Base-by-base conservation (phyloP, 2,797 vertebrate species). In the Hypotaenidia okinawae region DNA sequence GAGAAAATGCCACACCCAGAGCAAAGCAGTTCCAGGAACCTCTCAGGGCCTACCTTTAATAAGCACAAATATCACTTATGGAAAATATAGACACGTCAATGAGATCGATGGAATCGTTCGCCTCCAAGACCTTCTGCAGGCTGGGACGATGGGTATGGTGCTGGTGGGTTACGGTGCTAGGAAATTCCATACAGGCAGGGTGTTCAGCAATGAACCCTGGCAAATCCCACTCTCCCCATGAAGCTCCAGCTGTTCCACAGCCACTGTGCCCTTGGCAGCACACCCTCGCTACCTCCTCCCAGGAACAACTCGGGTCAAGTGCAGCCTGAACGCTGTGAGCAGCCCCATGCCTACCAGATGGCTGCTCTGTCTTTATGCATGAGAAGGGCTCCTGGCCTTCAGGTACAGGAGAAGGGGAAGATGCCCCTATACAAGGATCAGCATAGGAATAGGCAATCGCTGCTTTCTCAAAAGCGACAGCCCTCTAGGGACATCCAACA, bases 181-280 rank as follows among this genome's bases (percentile, higher is more conserved):
- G 32, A 79, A 39, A 70, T 39, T 32, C 39, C 24, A 2, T 5
- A 3, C 2, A 16, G 22, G 5, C 25, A 81, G 43, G 22, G 41
- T 21, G 43, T 47, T 47, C 47, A 22, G 47, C 69, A n/a, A 13
- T 0, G 12, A 35, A 27, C 24, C n/a, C 2, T 47, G 2, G 4
- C 32, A 58, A 76, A 70, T 9, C 37, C 27, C 22, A 24, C 10
- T 16, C 11, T 83, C 25, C 28, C 8, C 37, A 25, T 8, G 19
- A 79, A 83, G 37, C 58, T 35, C 58, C 2, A 0, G 24, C 0
- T 33, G 55, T 49, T 15, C 30, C 45, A 6, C 0, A 5, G 43
- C 35, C 37, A 19, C 33, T 7, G 13, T 5, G 11, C 25, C 54
- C 62, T 32, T 35, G 41, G 33, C 32, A 70, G 35, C 64, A 22